A percentile compares a stretch with the other conserved stretches of the same genome.
phyloP scores from a whole-genome alignment of 2,888 invertebrate species.

The Melitaea athalia region DNA sequence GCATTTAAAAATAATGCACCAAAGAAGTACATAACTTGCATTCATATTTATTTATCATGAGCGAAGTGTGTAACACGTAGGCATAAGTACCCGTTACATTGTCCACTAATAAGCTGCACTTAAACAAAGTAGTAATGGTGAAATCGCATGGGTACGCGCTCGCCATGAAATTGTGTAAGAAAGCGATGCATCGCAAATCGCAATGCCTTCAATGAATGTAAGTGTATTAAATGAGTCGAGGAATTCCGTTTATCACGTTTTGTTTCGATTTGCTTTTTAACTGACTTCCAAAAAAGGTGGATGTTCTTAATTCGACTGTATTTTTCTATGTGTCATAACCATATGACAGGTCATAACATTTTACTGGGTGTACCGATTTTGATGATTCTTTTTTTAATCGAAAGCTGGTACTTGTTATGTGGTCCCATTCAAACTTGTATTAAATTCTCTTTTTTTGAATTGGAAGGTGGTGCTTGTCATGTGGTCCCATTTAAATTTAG shows the following conservation, averaged over 20 bases:
- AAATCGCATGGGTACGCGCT: constrained; percentile 66
- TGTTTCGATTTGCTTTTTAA: constrained; percentile 1
- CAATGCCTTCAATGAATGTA: constrained; percentile 18
- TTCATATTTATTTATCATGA: background rate
- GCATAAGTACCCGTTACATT: background rate
- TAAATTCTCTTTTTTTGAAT: no score
- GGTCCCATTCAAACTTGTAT: no score
- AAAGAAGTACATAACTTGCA: background rate
- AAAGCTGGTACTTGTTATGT: no score
- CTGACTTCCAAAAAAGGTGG: no score
- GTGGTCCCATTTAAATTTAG: no score
- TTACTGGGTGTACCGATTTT: no score
- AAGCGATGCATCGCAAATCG: constrained; percentile 53
- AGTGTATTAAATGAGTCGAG: constrained; percentile 16
- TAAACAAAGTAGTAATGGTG: constrained; percentile 48
- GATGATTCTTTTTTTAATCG: no score
- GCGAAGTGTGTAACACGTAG: background rate
- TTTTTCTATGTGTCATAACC: no score
- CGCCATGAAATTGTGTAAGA: constrained; percentile 77
- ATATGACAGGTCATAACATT: no score
- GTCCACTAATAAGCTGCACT: constrained; percentile 8
- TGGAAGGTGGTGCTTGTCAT: no score
- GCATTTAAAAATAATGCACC: background rate
- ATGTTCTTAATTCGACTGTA: no score
- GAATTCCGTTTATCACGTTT: constrained; percentile 13